phyloP scores from a whole-genome alignment of 1,140 invertebrate species.

The Heliothis subflexa region DNA sequence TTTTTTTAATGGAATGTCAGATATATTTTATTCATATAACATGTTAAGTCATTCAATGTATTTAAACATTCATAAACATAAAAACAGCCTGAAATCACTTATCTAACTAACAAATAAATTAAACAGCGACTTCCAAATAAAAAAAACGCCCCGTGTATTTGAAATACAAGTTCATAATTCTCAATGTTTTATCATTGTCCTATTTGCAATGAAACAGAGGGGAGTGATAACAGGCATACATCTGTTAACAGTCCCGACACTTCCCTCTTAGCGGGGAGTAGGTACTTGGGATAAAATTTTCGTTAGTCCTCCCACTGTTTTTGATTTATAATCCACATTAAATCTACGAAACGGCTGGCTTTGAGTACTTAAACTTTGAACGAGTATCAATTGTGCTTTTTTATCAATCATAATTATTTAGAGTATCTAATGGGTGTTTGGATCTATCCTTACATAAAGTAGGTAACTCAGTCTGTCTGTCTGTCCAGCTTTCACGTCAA shows the following conservation, averaged over 20 bases:
- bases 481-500: too few relatives aligned
- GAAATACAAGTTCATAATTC: background rate
- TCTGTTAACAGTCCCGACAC: background rate
- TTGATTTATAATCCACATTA: conserved; percentile 56
- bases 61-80: too few relatives aligned
- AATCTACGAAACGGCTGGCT: conserved; percentile 41
- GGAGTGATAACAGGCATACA: conserved; percentile 1
- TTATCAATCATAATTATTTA: background rate
- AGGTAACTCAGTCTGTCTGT: too few relatives aligned
- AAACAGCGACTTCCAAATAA: too few relatives aligned
- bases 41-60: too few relatives aligned
- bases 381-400: background rate
- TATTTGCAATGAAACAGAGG: background rate
- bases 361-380: background rate
- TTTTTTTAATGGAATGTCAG: too few relatives aligned
- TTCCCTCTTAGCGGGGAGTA: conserved; percentile 14
- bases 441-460: too few relatives aligned
- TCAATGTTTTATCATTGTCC: background rate
- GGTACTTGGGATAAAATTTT: conserved; percentile 48
- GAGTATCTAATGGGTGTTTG: too few relatives aligned
- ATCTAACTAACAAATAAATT: too few relatives aligned
- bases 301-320: conserved; percentile 18
- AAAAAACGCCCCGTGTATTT: background rate
- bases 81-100: too few relatives aligned
- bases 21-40: too few relatives aligned